Conservation (phyloP, 2,888 invertebrate genomes). For the Amblyjoppa proteus region DNA sequence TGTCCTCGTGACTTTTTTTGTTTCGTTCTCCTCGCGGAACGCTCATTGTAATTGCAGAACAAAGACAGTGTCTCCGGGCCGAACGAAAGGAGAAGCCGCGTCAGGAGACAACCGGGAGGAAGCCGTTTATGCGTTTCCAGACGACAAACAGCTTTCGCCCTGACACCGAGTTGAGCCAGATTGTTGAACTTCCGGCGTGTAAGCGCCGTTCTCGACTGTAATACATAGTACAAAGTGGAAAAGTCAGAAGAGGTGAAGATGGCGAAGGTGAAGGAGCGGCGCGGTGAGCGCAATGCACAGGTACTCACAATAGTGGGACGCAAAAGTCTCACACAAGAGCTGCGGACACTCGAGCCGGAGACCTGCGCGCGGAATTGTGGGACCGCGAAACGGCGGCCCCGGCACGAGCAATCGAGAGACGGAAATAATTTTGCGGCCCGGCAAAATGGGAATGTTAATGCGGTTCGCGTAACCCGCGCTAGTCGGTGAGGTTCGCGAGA, state of each 20-base stretch:
- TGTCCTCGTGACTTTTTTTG: slow-evolving; percentile 2
- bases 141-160: slow-evolving; percentile 67
- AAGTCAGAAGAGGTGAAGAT: slow-evolving; percentile 35
- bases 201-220: neutral
- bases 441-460: slow-evolving; percentile 79
- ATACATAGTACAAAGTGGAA: slow-evolving; percentile 3
- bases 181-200: slow-evolving; percentile 66
- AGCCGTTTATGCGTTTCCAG: slow-evolving; percentile 54
- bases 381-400: slow-evolving; percentile 5
- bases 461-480: slow-evolving; percentile 71
- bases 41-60: slow-evolving; percentile 3
- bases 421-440: slow-evolving; percentile 78
- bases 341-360: neutral
- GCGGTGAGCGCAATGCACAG: neutral
- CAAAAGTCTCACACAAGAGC: slow-evolving; percentile 30
- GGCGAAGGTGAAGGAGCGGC: slow-evolving; percentile 11
- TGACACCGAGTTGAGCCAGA: slow-evolving; percentile 64
- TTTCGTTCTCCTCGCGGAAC: neutral
- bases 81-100: neutral
- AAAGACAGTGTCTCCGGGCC: neutral
- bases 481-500: slow-evolving; percentile 18
- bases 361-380: neutral
- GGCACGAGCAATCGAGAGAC: slow-evolving; percentile 62
- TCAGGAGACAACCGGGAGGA: neutral
- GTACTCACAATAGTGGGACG: slow-evolving; percentile 28